Evolutionary conservation across 2,797 vertebrate species (phyloP).

Genomic region (Siniperca obscura): DNA sequence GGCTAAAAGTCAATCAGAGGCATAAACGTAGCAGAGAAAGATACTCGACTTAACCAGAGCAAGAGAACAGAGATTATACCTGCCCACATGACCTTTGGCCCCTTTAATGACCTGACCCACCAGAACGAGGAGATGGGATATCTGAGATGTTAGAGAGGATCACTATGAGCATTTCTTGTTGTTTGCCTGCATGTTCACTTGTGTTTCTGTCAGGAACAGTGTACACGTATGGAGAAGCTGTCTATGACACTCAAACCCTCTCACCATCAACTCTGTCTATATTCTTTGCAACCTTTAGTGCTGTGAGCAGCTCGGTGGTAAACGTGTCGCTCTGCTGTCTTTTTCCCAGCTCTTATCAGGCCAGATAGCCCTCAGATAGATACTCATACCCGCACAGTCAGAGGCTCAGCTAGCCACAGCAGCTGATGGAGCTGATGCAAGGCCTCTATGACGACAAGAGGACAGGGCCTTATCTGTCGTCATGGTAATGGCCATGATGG

Average conservation of each 20-base stretch:
- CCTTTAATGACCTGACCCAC: not conserved
- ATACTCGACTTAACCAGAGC: constrained; percentile 16
- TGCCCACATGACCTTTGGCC: constrained; percentile 18
- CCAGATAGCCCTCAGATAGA: constrained; percentile 77
- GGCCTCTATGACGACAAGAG: constrained; percentile 74
- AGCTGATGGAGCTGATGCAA: constrained; percentile 68
- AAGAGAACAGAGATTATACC: constrained; percentile 36
- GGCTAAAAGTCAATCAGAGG: constrained; percentile 70
- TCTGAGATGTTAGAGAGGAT: not conserved
- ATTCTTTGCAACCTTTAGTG: constrained; percentile 42
- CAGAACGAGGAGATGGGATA: not conserved
- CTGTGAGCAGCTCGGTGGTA: constrained; percentile 50
- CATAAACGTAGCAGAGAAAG: constrained; percentile 49
- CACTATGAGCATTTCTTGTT: not conserved
- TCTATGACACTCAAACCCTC: constrained; percentile 18
- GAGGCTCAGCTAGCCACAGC: constrained; percentile 71
- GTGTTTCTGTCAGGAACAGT: not conserved
- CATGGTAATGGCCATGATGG: constrained; percentile 76
- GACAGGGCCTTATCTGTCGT: constrained; percentile 80
- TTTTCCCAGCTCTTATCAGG: constrained; percentile 70
- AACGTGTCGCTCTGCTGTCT: constrained; percentile 58
- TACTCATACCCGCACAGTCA: constrained; percentile 66
- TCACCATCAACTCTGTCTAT: constrained; percentile 24
- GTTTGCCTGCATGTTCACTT: not conserved
- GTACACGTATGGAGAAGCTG: not conserved